Conservation (phyloP, 2,797 vertebrate species). For the Sebastes glaucus region DNA sequence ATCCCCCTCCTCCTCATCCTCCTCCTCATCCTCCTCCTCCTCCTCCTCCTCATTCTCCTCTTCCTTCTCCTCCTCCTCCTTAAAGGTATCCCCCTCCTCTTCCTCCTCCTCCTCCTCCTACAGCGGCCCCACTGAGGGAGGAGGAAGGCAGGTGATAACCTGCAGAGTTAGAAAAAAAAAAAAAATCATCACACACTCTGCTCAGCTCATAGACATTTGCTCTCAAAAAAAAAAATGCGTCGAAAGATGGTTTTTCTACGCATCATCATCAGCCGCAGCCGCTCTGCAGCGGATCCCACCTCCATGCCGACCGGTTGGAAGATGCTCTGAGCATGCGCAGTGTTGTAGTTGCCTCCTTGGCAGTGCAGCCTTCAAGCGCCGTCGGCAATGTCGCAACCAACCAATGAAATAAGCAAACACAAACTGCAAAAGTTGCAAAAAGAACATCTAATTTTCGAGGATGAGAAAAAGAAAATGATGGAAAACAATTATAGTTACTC, state of each 20-base stretch:
- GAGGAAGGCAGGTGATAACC: constrained; percentile 14
- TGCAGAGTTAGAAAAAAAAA: constrained; percentile 10
- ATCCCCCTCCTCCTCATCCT: no score
- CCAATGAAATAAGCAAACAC: not conserved
- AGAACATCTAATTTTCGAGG: not conserved
- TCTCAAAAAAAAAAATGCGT: constrained; percentile 14
- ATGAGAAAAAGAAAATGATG: not conserved
- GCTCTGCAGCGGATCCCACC: constrained; percentile 30
- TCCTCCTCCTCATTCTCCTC: no score
- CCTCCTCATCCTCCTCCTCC: no score
- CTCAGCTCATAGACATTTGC: constrained; percentile 4
- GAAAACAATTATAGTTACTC: not conserved
- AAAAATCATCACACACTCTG: not conserved
- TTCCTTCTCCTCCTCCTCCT: constrained; percentile 25
- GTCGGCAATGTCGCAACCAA: constrained; percentile 8
- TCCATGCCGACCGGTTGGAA: constrained; percentile 17
- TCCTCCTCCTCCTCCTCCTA: constrained; percentile 15
- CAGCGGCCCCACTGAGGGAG: not conserved
- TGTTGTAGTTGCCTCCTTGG: not conserved
- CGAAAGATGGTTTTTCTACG: constrained; percentile 31
- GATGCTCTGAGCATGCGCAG: constrained; percentile 69
- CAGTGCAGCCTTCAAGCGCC: constrained; percentile 42
- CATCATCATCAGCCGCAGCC: constrained; percentile 51
- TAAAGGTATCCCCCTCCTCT: no score
- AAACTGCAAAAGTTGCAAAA: not conserved